Base-by-base conservation (phyloP, 2,888 invertebrate genomes). In the Camponotus fellah region DNA sequence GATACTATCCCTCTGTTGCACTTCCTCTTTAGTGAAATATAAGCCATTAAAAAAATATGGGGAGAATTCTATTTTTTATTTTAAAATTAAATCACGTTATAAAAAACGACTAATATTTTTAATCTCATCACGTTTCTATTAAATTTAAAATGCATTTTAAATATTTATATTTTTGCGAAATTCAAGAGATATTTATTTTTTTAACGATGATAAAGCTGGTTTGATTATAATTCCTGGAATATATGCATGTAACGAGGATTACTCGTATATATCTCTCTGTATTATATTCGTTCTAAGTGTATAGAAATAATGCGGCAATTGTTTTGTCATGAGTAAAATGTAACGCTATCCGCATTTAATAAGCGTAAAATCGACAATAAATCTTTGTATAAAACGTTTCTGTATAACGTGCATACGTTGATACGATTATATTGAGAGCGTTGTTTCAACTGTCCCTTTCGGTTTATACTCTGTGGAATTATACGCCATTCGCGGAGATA, bases 251-350 rank as follows among this genome's bases (percentile, higher is more conserved):
- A 76, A 65, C 12, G 40, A 43, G 58, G 17, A 79, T 79, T 37
- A 46, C 21, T 21, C 43, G 71, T 43, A 56, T 43, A 56, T 26
- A 62, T 80, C 49, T 62, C 46, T 58, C 72, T 26, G 26, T 4
- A 12, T 49, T 53, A 17, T 8, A 9, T 43, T 64, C 12, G 14
- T 56, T 32, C 43, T 60, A 58, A 79, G 58, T 79, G 46, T 56
- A 58, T 68, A 74, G 40, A 86, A 76, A 86, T 64, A 75, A 74
- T 60, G 21, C 43, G 34, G 9, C 43, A 65, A 85, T 80, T 79
- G 71, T 79, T 79, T 68, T 49, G n/a, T 58, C 60, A 60, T 9
- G 49, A 32, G 34, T 34, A 76, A 53, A 75, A 64, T 64, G 75
- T 53, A 69, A 37, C 10, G 60, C 12, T 60, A 79, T 56, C 60